Evolutionary conservation across 2,888 invertebrate species (phyloP).

Genomic region (Tetragonisca angustula): DNA sequence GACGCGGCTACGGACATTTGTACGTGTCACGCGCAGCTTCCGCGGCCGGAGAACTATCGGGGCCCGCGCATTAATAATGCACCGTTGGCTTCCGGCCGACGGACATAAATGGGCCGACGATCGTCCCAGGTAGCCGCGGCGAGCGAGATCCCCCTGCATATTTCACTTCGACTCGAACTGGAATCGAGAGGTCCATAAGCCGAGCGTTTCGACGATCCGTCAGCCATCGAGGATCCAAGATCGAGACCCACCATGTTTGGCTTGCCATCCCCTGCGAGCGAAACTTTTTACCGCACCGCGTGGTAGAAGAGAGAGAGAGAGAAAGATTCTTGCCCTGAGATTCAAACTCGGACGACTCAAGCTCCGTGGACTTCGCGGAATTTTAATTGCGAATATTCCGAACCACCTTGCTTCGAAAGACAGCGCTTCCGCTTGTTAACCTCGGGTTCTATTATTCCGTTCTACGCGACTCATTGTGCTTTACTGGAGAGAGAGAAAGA

Average conservation of each 20-base stretch:
- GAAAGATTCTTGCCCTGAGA: not conserved
- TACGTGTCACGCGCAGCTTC: constrained; percentile 81
- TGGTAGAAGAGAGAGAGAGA: no score
- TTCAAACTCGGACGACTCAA: not conserved
- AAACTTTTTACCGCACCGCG: not conserved
- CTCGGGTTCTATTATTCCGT: no score
- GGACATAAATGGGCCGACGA: constrained; percentile 72
- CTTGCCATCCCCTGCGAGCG: not conserved
- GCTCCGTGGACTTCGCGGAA: not conserved
- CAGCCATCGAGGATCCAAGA: constrained; percentile 38
- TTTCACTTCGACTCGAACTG: constrained; percentile 69
- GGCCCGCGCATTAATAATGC: constrained; percentile 81
- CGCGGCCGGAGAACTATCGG: constrained; percentile 79
- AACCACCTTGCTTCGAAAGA: no score
- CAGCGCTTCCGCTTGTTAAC: no score
- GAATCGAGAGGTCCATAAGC: constrained; percentile 66
- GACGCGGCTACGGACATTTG: constrained; percentile 81
- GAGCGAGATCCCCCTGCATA: constrained; percentile 67
- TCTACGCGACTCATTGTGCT: no score
- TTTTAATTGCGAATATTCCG: not conserved
- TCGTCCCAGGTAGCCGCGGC: constrained; percentile 65
- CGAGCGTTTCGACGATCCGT: constrained; percentile 47
- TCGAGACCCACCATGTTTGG: constrained; percentile 5
- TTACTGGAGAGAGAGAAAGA: no score
- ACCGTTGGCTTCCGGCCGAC: constrained; percentile 74